Conservation (phyloP, 2,888 invertebrate species). For the Pseudolycoriella hygida region DNA sequence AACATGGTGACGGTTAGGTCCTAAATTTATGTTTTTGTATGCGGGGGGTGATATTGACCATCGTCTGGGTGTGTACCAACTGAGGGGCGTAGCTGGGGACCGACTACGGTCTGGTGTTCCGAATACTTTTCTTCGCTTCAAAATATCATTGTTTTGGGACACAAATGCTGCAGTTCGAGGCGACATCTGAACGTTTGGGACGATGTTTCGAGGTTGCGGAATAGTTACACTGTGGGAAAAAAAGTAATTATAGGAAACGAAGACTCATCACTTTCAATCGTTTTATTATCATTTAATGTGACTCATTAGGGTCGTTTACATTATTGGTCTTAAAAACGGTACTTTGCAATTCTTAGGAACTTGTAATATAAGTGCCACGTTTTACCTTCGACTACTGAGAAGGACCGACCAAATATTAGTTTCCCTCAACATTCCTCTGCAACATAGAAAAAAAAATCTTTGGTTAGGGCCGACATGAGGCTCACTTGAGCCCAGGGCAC, state of each 20-base stretch:
- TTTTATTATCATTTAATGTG: too few relatives aligned
- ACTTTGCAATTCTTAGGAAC: too few relatives aligned
- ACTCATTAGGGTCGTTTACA: too few relatives aligned
- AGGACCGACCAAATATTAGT: too few relatives aligned
- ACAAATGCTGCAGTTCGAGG: constrained; percentile 14
- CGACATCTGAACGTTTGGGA: constrained; percentile 11
- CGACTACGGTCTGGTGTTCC: constrained; percentile 7
- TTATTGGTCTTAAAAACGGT: too few relatives aligned
- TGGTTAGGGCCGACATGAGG: too few relatives aligned
- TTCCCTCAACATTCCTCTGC: too few relatives aligned
- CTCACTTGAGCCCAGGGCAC: too few relatives aligned
- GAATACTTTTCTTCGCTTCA: constrained; percentile 11
- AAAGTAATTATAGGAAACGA: background rate
- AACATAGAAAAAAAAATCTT: too few relatives aligned
- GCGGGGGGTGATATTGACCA: constrained; percentile 7
- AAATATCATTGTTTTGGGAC: constrained; percentile 12
- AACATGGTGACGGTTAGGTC: background rate
- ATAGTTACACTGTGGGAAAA: constrained; percentile 2
- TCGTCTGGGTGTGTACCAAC: constrained; percentile 6
- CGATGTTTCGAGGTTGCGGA: background rate
- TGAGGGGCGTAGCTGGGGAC: constrained; percentile 3
- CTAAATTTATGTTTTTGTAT: background rate
- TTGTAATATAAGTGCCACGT: too few relatives aligned
- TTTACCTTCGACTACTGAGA: too few relatives aligned
- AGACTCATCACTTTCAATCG: background rate